phyloP scores from a whole-genome alignment of 2,797 vertebrate genomes.

The Micropoecilia bifurca region DNA sequence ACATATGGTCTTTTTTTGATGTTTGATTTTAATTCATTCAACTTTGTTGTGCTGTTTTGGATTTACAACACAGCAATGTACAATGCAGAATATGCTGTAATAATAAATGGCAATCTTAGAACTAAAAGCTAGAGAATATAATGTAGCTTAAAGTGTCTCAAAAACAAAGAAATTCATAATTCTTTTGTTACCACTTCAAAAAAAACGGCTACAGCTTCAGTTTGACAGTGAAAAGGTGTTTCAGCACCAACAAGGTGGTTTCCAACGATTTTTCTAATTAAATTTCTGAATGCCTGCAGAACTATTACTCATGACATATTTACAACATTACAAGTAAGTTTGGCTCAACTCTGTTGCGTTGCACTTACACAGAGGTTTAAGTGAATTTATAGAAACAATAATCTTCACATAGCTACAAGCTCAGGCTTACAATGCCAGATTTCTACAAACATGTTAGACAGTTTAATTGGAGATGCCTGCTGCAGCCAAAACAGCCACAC shows the following conservation, averaged over 20 bases:
- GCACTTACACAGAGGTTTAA: neutral
- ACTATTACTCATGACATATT: neutral
- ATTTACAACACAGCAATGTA: neutral
- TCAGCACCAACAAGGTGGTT: conserved; percentile 1
- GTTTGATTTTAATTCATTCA: neutral
- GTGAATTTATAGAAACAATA: conserved; percentile 8
- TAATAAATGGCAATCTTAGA: neutral
- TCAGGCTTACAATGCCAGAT: neutral
- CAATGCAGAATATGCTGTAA: neutral
- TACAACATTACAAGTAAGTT: neutral
- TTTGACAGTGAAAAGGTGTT: neutral
- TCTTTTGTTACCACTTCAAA: neutral
- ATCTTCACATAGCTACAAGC: neutral
- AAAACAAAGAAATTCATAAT: neutral
- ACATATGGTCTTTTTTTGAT: neutral
- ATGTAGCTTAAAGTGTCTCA: neutral
- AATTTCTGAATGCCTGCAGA: neutral
- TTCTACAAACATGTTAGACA: neutral
- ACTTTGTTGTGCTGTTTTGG: neutral
- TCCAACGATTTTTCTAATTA: neutral
- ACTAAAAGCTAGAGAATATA: neutral
- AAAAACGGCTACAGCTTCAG: neutral
- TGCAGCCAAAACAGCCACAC: neutral
- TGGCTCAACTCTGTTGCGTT: neutral
- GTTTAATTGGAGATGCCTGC: conserved; percentile 1